These are phyloP conservation scores for Halesus radiatus DNA, from an alignment of 1,140 invertebrate genomes.

Conservation along the genomic window DNA sequence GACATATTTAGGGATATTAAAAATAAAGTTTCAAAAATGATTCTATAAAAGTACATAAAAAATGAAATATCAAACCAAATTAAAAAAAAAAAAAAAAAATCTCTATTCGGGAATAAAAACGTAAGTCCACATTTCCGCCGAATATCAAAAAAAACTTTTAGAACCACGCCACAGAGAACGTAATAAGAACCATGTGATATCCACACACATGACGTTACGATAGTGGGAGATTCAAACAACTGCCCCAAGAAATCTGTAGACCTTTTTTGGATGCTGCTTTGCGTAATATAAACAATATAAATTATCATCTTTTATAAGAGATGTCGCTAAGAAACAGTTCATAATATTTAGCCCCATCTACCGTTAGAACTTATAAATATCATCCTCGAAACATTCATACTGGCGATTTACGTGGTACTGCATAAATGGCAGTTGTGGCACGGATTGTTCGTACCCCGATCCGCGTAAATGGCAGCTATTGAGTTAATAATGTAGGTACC, in stretches of 20 bases:
- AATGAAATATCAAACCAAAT: slow-evolving; percentile 27
- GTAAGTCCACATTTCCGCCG: slow-evolving; percentile 13
- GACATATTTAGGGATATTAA: slow-evolving; percentile 27
- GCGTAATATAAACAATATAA: too few relatives aligned
- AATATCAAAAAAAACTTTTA: slow-evolving; percentile 27
- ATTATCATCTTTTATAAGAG: too few relatives aligned
- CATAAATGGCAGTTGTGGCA: too few relatives aligned
- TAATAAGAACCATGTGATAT: slow-evolving; percentile 6
- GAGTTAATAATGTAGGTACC: too few relatives aligned
- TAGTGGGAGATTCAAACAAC: slow-evolving; percentile 14
- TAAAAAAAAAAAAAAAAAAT: slow-evolving; percentile 3
- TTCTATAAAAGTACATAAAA: slow-evolving; percentile 14
- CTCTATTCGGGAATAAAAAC: background rate
- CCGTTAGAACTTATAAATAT: too few relatives aligned
- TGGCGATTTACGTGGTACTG: too few relatives aligned
- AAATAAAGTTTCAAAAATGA: slow-evolving; percentile 14
- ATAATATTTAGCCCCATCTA: too few relatives aligned
- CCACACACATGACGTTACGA: slow-evolving; percentile 13
- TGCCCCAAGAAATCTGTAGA: slow-evolving; percentile 24
- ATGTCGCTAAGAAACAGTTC: too few relatives aligned
- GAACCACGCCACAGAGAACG: background rate
- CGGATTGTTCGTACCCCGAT: too few relatives aligned
- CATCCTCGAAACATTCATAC: too few relatives aligned
- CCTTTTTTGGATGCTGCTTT: slow-evolving; percentile 21
- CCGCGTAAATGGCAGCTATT: too few relatives aligned